Evolutionary conservation across 2,797 vertebrate genomes (phyloP).

Genomic region (Pseudochaenichthys georgianus): DNA sequence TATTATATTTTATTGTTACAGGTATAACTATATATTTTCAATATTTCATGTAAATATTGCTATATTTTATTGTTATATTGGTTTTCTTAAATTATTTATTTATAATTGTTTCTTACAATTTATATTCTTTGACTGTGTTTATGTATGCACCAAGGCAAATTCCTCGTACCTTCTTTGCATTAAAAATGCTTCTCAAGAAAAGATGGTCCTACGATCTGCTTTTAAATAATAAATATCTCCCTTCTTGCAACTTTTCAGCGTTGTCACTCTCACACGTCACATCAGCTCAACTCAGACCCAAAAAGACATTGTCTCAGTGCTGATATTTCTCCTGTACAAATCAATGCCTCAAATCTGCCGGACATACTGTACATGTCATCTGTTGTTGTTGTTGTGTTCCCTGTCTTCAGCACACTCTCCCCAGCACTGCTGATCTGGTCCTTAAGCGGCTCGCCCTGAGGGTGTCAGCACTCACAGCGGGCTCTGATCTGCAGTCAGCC

Average conservation of each 20-base stretch:
- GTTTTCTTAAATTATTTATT: too few relatives aligned
- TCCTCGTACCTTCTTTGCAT: too few relatives aligned
- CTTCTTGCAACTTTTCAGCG: not conserved
- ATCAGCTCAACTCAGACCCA: not conserved
- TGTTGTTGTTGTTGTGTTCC: not conserved
- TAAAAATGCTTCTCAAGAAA: not conserved
- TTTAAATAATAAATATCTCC: not conserved
- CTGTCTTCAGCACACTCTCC: conserved; percentile 81
- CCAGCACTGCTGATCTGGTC: conserved; percentile 79
- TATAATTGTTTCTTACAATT: too few relatives aligned
- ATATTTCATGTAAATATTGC: too few relatives aligned
- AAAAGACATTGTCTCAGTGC: not conserved
- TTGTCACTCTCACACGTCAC: not conserved
- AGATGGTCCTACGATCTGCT: not conserved
- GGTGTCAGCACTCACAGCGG: conserved; percentile 50
- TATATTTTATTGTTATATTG: too few relatives aligned
- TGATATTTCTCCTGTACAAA: too few relatives aligned
- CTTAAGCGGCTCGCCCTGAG: conserved; percentile 75
- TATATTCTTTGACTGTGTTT: too few relatives aligned
- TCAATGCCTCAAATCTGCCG: too few relatives aligned
- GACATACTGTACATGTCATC: not conserved
- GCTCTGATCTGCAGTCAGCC: conserved; percentile 48
- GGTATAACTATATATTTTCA: too few relatives aligned
- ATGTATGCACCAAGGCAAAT: too few relatives aligned
- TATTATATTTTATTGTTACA: too few relatives aligned